Evolutionary conservation across 37 sponge, comb jelly and placozoan species (phyloP).

Genomic region (Lycopodina hypogea): DNA sequence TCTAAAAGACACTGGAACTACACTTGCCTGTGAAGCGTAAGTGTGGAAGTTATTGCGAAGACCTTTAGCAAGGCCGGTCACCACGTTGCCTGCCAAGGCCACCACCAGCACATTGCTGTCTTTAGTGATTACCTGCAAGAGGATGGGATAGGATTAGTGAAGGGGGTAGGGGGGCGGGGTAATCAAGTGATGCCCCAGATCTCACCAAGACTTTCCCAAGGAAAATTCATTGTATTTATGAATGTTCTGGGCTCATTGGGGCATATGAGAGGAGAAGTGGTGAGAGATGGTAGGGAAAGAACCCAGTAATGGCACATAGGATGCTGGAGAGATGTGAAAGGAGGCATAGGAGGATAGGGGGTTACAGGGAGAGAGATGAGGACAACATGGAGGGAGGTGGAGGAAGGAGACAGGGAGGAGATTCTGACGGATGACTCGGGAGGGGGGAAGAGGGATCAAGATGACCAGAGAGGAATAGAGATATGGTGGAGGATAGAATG

Average conservation of each 20-base stretch:
- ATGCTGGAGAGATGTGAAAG: neutral
- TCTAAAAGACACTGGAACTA: neutral
- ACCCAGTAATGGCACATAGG: too few relatives aligned
- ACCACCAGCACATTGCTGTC: slow-evolving; percentile 93
- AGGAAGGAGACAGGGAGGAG: slow-evolving; percentile 6
- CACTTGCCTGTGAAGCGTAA: slow-evolving; percentile 36
- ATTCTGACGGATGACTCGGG: too few relatives aligned
- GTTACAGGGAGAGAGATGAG: slow-evolving; percentile 1
- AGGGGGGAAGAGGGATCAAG: too few relatives aligned
- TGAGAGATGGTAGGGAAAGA: too few relatives aligned
- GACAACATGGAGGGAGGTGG: neutral
- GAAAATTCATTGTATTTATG: too few relatives aligned
- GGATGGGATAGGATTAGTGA: neutral
- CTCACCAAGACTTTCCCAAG: too few relatives aligned
- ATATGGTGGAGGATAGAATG: neutral
- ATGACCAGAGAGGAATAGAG: too few relatives aligned
- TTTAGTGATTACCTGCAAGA: slow-evolving; percentile 80
- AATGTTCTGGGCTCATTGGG: too few relatives aligned
- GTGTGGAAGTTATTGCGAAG: slow-evolving; percentile 59
- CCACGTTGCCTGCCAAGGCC: slow-evolving; percentile 77
- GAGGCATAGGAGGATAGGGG: neutral
- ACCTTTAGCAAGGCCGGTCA: slow-evolving; percentile 85
- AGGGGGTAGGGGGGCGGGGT: neutral
- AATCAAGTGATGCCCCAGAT: neutral
- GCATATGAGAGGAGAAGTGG: neutral